Conservation (phyloP, 37 sponge, comb jelly and placozoan species). For the Hormiphora californensis region DNA sequence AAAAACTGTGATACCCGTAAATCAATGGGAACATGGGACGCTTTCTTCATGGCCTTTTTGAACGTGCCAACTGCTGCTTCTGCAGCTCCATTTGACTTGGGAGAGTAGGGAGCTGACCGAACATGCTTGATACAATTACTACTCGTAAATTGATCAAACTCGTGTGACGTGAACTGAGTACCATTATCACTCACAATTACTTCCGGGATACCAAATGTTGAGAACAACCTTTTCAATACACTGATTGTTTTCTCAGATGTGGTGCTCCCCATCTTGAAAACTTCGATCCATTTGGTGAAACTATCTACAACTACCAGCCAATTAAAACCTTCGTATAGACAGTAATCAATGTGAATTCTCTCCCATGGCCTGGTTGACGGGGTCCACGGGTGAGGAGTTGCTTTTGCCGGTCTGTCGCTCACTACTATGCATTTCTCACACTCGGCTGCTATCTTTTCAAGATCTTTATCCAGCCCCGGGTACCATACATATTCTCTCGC, state of each 20-base stretch:
- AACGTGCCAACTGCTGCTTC: conserved; percentile 55
- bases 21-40: no score
- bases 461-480: neutral
- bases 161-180: conserved; percentile 50
- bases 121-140: conserved; percentile 51
- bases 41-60: conserved; percentile 30
- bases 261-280: neutral
- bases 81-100: conserved; percentile 55
- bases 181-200: conserved; percentile 56
- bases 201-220: conserved; percentile 10
- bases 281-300: conserved; percentile 22
- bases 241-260: neutral
- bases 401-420: neutral
- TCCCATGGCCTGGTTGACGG: neutral
- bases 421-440: neutral
- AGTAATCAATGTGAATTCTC: conserved; percentile 7
- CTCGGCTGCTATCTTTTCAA: neutral
- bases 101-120: conserved; percentile 4
- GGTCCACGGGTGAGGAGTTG: neutral
- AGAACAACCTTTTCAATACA: neutral
- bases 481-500: neutral
- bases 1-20: no score
- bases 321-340: neutral
- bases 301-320: conserved; percentile 2
- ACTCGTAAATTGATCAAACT: conserved; percentile 10